Evolutionary conservation across 1,140 invertebrate genomes (phyloP), one percentile per base, ranked within the genome.

Genomic region (Lerema accius): DNA sequence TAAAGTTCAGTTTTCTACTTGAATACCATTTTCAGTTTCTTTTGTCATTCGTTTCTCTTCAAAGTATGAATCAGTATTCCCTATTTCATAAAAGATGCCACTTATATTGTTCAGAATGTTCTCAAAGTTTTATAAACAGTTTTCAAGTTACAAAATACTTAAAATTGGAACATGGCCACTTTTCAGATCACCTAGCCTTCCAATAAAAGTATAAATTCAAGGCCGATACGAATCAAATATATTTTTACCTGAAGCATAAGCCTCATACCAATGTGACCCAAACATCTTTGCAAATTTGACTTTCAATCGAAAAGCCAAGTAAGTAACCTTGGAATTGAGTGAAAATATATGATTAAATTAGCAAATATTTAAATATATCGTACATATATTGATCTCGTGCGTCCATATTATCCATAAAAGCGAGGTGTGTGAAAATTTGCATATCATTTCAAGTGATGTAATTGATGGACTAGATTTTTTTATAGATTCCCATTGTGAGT

Each of bases 221-320:
- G 35, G 35, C n/a, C 35, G 2, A 7, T 32, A 5, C 28, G 7
- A 7, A 11, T 37, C 7, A 7, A 1, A 37, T 1, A 32, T 23
- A n/a, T n/a, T 32, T 10, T 32, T 32, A 32, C 28, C 28, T 32
- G 28, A 32, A 32, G 9, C 3, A 10, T 32, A 32, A 7, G n/a
- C 35, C 7, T 37, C 11, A 11, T 37, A 37, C 1, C 35, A 2
- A 37, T 37, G 10, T 37, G 35, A 37, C 35, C 35, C 10, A 37
- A 37, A 37, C 35, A 37, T 37, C 35, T 35, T 17, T 50, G 14
- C 17, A 53, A 40, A 53, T 53, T 53, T 53, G 50, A 53, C 50
- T 53, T 53, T 39, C 50, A 53, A 53, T 53, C 17, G 35, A 19
- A 19, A 40, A 35, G 9, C n/a, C 35, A 37, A 37, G 35, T 37